Base-by-base conservation (phyloP, 2,113 vertebrate species). In the Psilopogon haemacephalus region DNA sequence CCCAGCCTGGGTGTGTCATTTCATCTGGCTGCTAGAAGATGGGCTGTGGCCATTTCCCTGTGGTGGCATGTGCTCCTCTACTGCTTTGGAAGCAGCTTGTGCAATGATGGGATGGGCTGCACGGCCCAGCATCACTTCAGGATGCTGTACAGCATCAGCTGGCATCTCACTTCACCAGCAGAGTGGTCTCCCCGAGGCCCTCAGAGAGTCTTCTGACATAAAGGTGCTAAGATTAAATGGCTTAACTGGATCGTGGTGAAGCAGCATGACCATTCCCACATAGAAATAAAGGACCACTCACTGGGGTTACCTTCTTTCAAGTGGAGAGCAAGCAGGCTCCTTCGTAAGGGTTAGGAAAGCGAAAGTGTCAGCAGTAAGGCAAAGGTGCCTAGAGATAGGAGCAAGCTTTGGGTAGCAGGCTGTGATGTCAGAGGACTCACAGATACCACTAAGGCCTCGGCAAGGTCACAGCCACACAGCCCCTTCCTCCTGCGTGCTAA, bases 41-140 rank as follows among this genome's bases (percentile, higher is more conserved):
- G 24, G 37, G 50, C 15, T 44, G 35, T 0, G 0, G 11, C 52
- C 20, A 5, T 38, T 28, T 28, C 32, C 21, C 20, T 58, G 50
- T 9, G 1, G 56, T 16, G n/a, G n/a, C 9, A 56, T 0, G 0
- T 42, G n/a, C 7, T 33, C 18, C 62, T 73, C 32, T 26, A 5
- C 3, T 7, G 44, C 4, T 37, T 54, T 35, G 62, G 38, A 73
- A 83, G 63, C 35, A 71, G 30, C 8, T 76, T 75, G 23, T 65
- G 18, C 28, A 5, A 0, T 9, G 14, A 19, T n/a, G 54, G 46
- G n/a, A n/a, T 3, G 1, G 11, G 12, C 67, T 74, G 8, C 23
- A 10, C 63, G 62, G 32, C 0, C 0, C 27, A 40, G n/a, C 37
- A 44, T 42, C 30, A 3, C 30, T 88, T 44, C 24, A 27, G 37